Conservation (phyloP, 2,888 invertebrate genomes). For the Hesperia comma region DNA sequence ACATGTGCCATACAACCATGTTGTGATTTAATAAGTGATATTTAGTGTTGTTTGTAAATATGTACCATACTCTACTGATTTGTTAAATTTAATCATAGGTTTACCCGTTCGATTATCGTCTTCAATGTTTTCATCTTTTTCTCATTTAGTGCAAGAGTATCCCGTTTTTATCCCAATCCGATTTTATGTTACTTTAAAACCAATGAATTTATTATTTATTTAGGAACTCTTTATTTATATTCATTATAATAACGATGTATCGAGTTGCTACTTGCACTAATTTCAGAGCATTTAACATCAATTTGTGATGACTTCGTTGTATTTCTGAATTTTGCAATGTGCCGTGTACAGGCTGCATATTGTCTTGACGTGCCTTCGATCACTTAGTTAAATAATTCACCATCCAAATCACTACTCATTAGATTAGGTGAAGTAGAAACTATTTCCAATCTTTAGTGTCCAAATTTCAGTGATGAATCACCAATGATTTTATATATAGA, state of each 20-base stretch:
- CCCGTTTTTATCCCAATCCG: constrained; percentile 42
- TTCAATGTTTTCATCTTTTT: constrained; percentile 60
- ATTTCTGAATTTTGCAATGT: constrained; percentile 52
- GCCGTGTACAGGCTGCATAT: constrained; percentile 44
- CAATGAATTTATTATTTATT: constrained; percentile 44
- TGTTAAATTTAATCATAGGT: constrained; percentile 71
- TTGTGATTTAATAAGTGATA: constrained; percentile 83
- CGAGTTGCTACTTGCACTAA: constrained; percentile 50
- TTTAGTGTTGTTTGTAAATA: constrained; percentile 83
- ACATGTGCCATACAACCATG: constrained; percentile 82
- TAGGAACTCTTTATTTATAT: constrained; percentile 31
- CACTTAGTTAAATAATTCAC: constrained; percentile 48
- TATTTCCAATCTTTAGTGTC: constrained; percentile 57
- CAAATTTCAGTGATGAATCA: constrained; percentile 80
- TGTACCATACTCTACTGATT: constrained; percentile 77
- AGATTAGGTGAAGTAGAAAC: constrained; percentile 73
- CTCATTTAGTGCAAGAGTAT: constrained; percentile 52
- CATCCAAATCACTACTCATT: constrained; percentile 56
- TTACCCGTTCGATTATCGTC: constrained; percentile 56
- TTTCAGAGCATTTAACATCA: constrained; percentile 46
- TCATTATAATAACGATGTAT: constrained; percentile 38
- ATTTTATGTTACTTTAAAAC: constrained; percentile 39
- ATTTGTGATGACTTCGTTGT: constrained; percentile 47
- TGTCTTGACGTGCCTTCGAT: constrained; percentile 77
- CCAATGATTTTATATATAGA: constrained; percentile 79